Evolutionary conservation across 2,113 vertebrate species (phyloP).

Genomic region (human (Homo sapiens)): DNA sequence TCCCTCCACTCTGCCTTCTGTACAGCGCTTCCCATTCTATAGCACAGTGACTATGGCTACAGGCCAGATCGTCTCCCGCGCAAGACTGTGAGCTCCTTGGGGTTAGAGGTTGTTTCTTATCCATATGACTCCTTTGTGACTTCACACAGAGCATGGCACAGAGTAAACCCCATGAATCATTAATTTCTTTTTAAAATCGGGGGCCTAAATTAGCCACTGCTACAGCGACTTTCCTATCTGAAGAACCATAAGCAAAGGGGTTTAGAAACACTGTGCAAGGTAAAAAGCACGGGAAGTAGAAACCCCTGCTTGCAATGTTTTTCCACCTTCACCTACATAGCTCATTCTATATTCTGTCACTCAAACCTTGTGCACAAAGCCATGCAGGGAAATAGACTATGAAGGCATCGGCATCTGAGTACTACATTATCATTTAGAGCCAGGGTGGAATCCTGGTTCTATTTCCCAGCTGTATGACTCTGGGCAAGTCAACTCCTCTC

Average conservation of each 20-base stretch:
- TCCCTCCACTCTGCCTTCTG: background rate
- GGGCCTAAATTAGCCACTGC: background rate
- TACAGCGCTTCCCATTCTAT: rapidly evolving
- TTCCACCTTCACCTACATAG: rapidly evolving
- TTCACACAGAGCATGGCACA: background rate
- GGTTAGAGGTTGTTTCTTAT: background rate
- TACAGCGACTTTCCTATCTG: background rate
- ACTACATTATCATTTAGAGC: background rate
- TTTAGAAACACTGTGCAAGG: background rate
- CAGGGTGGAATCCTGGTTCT: background rate
- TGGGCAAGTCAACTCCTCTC: background rate
- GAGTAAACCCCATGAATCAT: background rate
- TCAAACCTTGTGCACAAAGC: background rate
- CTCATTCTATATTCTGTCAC: background rate
- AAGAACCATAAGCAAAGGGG: background rate
- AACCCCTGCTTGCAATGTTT: background rate
- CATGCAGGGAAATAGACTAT: background rate
- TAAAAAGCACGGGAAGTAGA: background rate
- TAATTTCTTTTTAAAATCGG: background rate
- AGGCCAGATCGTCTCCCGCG: background rate
- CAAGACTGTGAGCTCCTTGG: background rate
- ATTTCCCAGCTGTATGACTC: too few relatives aligned
- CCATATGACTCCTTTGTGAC: rapidly evolving
- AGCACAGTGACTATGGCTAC: rapidly evolving
- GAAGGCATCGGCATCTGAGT: background rate